Percentiles rank a stretch among this genome's conserved stretches.
Conservation (phyloP, 2,797 vertebrate genomes). For the Microchirus variegatus region DNA sequence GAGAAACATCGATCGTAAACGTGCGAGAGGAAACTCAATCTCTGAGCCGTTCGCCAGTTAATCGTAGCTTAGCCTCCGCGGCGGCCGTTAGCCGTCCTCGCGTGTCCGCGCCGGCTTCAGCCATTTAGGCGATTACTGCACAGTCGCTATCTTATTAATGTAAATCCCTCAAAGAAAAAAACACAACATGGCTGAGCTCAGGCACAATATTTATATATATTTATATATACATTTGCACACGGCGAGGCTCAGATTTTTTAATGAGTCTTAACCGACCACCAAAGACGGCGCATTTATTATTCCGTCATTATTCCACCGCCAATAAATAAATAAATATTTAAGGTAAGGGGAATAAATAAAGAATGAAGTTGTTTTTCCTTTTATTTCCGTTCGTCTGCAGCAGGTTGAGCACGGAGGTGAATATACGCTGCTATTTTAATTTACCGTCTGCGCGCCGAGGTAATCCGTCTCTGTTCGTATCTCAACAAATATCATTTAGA, state of each 20-base stretch:
- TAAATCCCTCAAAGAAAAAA: constrained; percentile 59
- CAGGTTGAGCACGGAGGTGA: constrained; percentile 37
- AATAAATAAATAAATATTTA: constrained; percentile 47
- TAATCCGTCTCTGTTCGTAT: constrained; percentile 76
- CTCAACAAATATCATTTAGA: constrained; percentile 73
- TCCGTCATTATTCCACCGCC: constrained; percentile 54
- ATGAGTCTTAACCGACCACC: constrained; percentile 71
- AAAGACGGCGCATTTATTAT: constrained; percentile 68
- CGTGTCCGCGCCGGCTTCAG: constrained; percentile 20
- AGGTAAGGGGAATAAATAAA: constrained; percentile 52
- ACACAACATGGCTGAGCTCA: constrained; percentile 26
- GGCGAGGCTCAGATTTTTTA: no score
- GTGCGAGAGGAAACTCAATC: no score
- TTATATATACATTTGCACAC: no score
- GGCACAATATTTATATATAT: constrained; percentile 62
- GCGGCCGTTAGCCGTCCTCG: constrained; percentile 29
- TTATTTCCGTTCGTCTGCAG: constrained; percentile 8
- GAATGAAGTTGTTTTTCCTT: constrained; percentile 6
- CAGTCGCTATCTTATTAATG: constrained; percentile 71
- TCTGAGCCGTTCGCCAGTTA: constrained; percentile 61
- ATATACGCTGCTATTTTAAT: constrained; percentile 68
- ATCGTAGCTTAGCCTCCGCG: constrained; percentile 51
- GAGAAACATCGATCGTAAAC: no score
- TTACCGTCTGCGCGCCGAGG: constrained; percentile 54
- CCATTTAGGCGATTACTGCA: constrained; percentile 68